Percentiles rank a stretch among this genome's conserved stretches.
phyloP scores from a whole-genome alignment of 2,888 invertebrate genomes.

The Eurytoma adleriae region DNA sequence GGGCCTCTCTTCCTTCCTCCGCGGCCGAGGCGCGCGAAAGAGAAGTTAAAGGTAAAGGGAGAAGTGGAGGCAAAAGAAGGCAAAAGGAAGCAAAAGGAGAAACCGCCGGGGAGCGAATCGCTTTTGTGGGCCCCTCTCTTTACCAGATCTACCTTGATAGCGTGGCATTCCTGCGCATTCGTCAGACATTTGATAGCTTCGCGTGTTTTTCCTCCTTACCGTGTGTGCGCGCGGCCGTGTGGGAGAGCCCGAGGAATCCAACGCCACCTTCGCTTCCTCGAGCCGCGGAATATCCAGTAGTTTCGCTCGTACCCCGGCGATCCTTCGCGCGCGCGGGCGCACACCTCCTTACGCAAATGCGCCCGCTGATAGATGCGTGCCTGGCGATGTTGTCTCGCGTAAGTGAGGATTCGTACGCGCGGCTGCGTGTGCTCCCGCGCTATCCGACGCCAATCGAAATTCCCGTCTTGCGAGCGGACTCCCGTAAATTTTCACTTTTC shows the following conservation, averaged over 20 bases:
- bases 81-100: conserved; percentile 53
- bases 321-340: conserved; percentile 3
- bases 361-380: conserved; percentile 47
- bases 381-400: conserved; percentile 14
- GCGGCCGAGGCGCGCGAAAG: conserved; percentile 4
- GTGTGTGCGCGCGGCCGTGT: conserved; percentile 10
- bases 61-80: conserved; percentile 58
- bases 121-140: conserved; percentile 30
- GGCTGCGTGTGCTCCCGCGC: conserved; percentile 11
- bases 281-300: not conserved
- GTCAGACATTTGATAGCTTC: conserved; percentile 75
- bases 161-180: conserved; percentile 73
- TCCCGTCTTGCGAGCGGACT: not conserved
- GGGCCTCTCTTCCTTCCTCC: conserved; percentile 48
- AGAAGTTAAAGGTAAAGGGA: conserved; percentile 51
- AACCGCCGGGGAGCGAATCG: conserved; percentile 37
- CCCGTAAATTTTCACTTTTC: conserved; percentile 55
- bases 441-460: conserved; percentile 38
- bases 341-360: conserved; percentile 15
- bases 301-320: conserved; percentile 6
- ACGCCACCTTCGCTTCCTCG: not conserved
- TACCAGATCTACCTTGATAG: conserved; percentile 72
- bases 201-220: conserved; percentile 57
- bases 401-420: not conserved
- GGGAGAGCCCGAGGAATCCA: conserved; percentile 22